Evolutionary conservation across 2,797 vertebrate genomes (phyloP), one percentile per base, ranked within the genome.

Genomic region (Cirrhinus mrigala): DNA sequence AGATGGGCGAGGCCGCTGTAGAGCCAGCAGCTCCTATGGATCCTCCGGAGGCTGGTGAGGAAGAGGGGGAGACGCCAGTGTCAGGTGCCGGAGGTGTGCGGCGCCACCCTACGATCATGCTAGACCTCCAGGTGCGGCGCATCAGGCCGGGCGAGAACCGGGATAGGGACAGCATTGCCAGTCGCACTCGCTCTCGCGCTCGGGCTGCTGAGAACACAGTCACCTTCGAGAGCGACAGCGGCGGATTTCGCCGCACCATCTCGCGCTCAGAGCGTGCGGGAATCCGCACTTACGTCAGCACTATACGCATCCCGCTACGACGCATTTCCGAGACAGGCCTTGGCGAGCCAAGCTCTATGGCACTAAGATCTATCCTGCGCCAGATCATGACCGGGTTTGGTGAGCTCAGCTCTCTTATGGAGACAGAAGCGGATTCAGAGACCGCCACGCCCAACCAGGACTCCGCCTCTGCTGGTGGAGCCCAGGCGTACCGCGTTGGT

Each of bases 311-410:
- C 92, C 98, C 97, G 5, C 93, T 98, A 40, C 95, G 95, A 2
- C 96, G 97, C 66, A 96, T 97, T 89, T 98, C 97, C 0, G 97
- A 98, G 92, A 97, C 96, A 0, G 97, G 97, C 56, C 92, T 98
- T 7, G 96, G 96, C 0, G 97, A 99, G 56, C 97, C 97, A 40
- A 97, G 97, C 11, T 98, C 97, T 4, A 95, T 95, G 1, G 97
- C 96, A 12, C 93, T 98, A 78, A 95, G 96, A 5, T 98, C 98
- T 48, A 97, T 99, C 90, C 93, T 99, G 90, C 96, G 97, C 24
- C 97, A 99, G 93, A 98, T 99, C 81, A 97, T 99, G 97, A 97
- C 97, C 1, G 97, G 97, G 73, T 98, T 98, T 90, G 98, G 97
- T 85, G 97, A 99, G 85, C 92, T 99, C 77, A 98, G 96, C 90